Conservation (phyloP, 2,113 vertebrate species). For the Antechinus stuartii region DNA sequence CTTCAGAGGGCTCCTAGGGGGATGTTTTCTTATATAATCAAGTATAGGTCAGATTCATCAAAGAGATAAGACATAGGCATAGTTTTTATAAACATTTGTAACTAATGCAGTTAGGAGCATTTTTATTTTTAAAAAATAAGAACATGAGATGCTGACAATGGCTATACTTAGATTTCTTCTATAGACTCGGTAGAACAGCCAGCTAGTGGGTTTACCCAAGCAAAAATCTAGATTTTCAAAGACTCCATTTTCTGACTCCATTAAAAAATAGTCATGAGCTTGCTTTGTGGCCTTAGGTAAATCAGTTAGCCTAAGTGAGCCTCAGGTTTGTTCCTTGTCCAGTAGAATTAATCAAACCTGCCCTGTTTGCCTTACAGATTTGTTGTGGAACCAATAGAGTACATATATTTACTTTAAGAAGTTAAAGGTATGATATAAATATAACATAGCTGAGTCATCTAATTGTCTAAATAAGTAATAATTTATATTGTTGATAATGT, state of each 20-base stretch:
- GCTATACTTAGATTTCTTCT: constrained; percentile 59
- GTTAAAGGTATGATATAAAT: background rate
- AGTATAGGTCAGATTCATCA: constrained; percentile 76
- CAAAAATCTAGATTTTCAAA: constrained; percentile 69
- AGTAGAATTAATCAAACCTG: background rate
- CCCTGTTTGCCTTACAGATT: background rate
- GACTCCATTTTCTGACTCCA: constrained; percentile 56
- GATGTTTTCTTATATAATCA: constrained; percentile 71
- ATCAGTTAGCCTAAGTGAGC: background rate
- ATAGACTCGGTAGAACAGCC: constrained; percentile 43
- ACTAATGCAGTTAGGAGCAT: constrained; percentile 47
- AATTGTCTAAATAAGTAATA: background rate
- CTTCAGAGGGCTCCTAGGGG: constrained; percentile 54
- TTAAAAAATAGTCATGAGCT: constrained; percentile 46
- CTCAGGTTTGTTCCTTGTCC: background rate
- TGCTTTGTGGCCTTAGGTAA: background rate
- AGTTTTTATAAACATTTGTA: constrained; percentile 47
- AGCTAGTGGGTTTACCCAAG: constrained; percentile 62
- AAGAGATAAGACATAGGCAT: constrained; percentile 69
- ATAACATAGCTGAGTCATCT: background rate
- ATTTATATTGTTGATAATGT: background rate
- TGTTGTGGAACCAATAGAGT: background rate
- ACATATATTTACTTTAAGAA: background rate
- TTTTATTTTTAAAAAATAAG: constrained; percentile 62
- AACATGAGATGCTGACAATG: constrained; percentile 67